Evolutionary conservation across 2,797 vertebrate species (phyloP), one percentile per base, ranked within the genome.

Genomic region (Tangara arthus): DNA sequence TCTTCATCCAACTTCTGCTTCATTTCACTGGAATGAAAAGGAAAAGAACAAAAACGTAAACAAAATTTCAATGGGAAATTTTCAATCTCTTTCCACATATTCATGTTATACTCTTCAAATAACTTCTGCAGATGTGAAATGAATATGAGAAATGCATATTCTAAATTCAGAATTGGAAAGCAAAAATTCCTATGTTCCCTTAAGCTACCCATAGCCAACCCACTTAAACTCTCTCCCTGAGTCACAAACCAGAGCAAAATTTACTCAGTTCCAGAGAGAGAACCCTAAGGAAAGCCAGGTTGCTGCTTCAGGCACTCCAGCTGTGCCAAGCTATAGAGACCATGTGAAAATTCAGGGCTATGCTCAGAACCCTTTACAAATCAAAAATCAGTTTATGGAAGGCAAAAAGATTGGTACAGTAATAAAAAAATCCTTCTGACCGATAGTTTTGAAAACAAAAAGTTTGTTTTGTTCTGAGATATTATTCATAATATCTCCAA

Each of bases 1-100:
- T 99, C 99, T 97, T 99, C 99, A 32, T 98, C 98, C 96, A 99
- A 97, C 97, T 99, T 99, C 98, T 99, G 99, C 98, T 99, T 99
- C 98, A 99, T 98, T 97, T 99, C 99, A 35, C 99, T 99, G 97
- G 87, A 93, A 81, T 1, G 2, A 71, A 41, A 79, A 64, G 46
- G 26, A 85, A 59, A 49, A 73, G 21, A 75, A 70, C n/a, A 87
- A 90, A 78, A 81, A n/a, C 3, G 66, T 39, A 75, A 83, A 56
- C 26, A 21, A 57, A 59, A 47, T 49, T 60, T 87, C 19, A n/a
- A 10, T 18, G 7, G 34, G 18, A 69, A 50, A 30, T 50, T 15
- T 32, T 82, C 63, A 65, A 55, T 23, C 21, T 71, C 30, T 68
- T 90, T 32, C 15, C n/a, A 27, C 7, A 26, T 41, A 37, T 24